Evolutionary conservation across 2,797 vertebrate genomes (phyloP).

Genomic region (Antrozous pallidus): DNA sequence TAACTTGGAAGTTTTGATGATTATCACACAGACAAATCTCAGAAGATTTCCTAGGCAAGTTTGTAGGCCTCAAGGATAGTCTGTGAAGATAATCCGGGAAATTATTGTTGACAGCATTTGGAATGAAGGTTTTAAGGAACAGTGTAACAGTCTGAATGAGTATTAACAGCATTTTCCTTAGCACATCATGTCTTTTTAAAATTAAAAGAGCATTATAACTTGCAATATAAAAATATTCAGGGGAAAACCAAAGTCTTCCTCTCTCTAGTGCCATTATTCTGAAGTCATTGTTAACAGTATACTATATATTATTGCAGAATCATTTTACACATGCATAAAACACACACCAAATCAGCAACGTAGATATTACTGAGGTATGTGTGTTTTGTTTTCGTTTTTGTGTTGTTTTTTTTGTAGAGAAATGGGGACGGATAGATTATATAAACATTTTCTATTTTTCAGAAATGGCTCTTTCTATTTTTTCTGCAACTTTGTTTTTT

Average conservation of each 20-base stretch:
- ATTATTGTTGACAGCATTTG: constrained; percentile 42
- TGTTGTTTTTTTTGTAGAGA: background rate
- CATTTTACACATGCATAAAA: background rate
- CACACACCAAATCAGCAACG: background rate
- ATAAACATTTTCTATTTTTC: background rate
- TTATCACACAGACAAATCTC: constrained; percentile 38
- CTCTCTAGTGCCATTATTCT: background rate
- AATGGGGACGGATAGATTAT: background rate
- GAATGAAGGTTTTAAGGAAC: constrained; percentile 23
- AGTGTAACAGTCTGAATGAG: background rate
- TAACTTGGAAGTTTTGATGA: constrained; percentile 44
- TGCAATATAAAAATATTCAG: background rate
- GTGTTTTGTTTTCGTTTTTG: background rate
- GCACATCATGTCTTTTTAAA: background rate
- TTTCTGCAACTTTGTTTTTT: constrained; percentile 18
- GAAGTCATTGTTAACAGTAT: background rate
- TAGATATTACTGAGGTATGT: background rate
- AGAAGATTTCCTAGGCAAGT: constrained; percentile 40
- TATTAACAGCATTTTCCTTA: constrained; percentile 41
- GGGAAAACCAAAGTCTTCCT: background rate
- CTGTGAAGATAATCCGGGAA: constrained; percentile 14
- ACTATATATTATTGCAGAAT: background rate
- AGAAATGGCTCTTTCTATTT: background rate
- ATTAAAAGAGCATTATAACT: background rate
- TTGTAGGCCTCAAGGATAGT: constrained; percentile 31